Evolutionary conservation across 2,888 invertebrate species (phyloP).

Genomic region (Oxytorus armatus): DNA sequence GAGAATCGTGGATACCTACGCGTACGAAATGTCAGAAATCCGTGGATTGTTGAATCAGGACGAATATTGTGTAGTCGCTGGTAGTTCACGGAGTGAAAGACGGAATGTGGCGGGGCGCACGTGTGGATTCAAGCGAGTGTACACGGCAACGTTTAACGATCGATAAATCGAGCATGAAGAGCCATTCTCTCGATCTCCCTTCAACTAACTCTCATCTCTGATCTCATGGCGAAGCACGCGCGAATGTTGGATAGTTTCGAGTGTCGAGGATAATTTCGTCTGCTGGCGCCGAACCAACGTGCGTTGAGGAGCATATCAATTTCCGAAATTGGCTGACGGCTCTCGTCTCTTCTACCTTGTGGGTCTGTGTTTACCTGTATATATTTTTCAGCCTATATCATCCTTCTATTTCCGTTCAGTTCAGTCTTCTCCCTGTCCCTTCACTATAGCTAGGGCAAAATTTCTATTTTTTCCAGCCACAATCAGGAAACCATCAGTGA

Average conservation of each 20-base stretch:
- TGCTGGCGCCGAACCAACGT: slow-evolving; percentile 21
- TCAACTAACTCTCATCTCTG: neutral
- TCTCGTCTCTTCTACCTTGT: slow-evolving; percentile 1
- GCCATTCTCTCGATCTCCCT: slow-evolving; percentile 15
- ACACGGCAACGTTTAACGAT: slow-evolving; percentile 23
- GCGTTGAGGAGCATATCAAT: slow-evolving; percentile 31
- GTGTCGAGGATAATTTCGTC: slow-evolving; percentile 48
- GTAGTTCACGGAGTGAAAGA: slow-evolving; percentile 29
- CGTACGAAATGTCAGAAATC: slow-evolving; percentile 63
- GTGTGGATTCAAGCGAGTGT: slow-evolving; percentile 19
- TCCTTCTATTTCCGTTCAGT: slow-evolving; percentile 1
- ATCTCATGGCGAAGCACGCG: slow-evolving; percentile 30
- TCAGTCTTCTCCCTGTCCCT: neutral
- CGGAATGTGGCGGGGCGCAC: slow-evolving; percentile 5
- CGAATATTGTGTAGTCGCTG: slow-evolving; percentile 45
- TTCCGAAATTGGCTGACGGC: slow-evolving; percentile 43
- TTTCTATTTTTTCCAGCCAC: slow-evolving; percentile 4
- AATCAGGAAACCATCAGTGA: slow-evolving; percentile 30
- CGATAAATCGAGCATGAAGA: slow-evolving; percentile 33
- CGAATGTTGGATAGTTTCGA: slow-evolving; percentile 26
- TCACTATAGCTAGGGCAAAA: neutral
- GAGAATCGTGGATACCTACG: slow-evolving; percentile 45
- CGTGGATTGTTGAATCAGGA: slow-evolving; percentile 52
- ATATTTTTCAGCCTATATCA: slow-evolving; percentile 1
- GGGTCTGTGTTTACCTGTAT: slow-evolving; percentile 3